These are phyloP conservation scores for Agrotis clavis DNA, from an alignment of 2,888 invertebrate genomes.

Conservation along the genomic window DNA sequence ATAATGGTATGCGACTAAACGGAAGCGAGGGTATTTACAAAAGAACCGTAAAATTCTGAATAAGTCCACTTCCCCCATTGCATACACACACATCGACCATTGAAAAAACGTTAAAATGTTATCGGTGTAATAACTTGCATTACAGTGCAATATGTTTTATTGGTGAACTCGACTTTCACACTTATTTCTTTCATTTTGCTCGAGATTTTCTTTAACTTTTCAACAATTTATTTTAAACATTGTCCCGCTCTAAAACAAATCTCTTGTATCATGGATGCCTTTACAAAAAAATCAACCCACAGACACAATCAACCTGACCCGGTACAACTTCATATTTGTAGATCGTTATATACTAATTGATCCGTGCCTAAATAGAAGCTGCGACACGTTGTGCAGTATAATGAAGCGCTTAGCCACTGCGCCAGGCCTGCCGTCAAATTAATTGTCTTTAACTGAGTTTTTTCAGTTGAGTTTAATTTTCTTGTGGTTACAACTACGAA, in stretches of 20 bases:
- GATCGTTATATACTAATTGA: background rate
- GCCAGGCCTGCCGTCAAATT: too few relatives aligned
- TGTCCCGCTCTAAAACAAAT: too few relatives aligned
- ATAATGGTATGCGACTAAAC: conserved; percentile 62
- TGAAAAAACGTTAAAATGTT: conserved; percentile 44
- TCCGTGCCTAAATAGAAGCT: too few relatives aligned
- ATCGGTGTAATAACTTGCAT: conserved; percentile 18
- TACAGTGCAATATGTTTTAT: conserved; percentile 20
- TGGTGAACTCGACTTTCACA: background rate
- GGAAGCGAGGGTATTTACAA: conserved; percentile 72
- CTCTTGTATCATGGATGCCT: too few relatives aligned
- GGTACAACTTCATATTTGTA: too few relatives aligned
- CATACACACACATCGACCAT: conserved; percentile 56
- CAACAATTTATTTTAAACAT: too few relatives aligned
- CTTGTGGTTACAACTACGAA: background rate
- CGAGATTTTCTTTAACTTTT: conserved; percentile 5
- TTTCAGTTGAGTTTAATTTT: too few relatives aligned
- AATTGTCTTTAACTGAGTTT: too few relatives aligned
- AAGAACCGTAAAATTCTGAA: conserved; percentile 77
- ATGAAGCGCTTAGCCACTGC: too few relatives aligned
- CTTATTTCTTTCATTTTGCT: conserved; percentile 9
- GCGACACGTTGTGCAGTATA: too few relatives aligned
- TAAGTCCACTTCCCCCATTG: conserved; percentile 59
- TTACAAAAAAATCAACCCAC: too few relatives aligned
- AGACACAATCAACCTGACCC: too few relatives aligned